Base-by-base conservation (phyloP, 2,113 vertebrate genomes). In the Dasyurus viverrinus region DNA sequence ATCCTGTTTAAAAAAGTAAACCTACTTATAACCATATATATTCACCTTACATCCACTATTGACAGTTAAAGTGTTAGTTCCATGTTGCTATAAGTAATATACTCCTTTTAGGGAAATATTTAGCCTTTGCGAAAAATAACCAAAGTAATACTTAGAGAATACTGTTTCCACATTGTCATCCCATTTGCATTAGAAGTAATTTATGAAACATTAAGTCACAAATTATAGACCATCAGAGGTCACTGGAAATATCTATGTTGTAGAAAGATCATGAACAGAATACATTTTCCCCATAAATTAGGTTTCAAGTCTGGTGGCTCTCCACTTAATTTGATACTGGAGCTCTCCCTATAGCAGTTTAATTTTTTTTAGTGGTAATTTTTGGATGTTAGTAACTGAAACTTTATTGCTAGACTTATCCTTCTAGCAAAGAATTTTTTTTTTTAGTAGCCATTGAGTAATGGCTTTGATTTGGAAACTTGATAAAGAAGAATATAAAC, bases 251-350 rank as follows among this genome's bases (percentile, higher is more conserved):
- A 95, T 96, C 23, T 92, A 90, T 52, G n/a, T 54, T 52, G n/a
- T 54, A 89, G 46, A 91, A 89, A 93, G 53, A 92, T 97, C n/a
- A 47, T 92, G 55, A 94, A n/a, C 93, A 95, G 92, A 95, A 90
- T 94, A 90, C 68, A 92, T 24, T 50, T 93, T 92, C 55, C 48
- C 54, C 93, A 27, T 89, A 92, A 91, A 10, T 90, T 93, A 54
- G 53, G 0, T 30, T 89, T 96, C 47, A 93, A 92, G 7, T 92
- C 42, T 96, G 68, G 52, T 95, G 42, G 93, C 92, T 94, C 12
- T 96, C 36, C 68, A 27, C 94, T 96, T 95, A 93, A 53, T 94
- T 93, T 97, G 54, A 97, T 96, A 84, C 90, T 94, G 84, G 14
- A 89, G 54, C 16, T 11, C 55, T 95, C 25, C 11, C 68, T 95